Percentiles rank a stretch among this genome's conserved stretches.
phyloP scores from a whole-genome alignment of 2,113 vertebrate species.

The Notothenia coriiceps region DNA sequence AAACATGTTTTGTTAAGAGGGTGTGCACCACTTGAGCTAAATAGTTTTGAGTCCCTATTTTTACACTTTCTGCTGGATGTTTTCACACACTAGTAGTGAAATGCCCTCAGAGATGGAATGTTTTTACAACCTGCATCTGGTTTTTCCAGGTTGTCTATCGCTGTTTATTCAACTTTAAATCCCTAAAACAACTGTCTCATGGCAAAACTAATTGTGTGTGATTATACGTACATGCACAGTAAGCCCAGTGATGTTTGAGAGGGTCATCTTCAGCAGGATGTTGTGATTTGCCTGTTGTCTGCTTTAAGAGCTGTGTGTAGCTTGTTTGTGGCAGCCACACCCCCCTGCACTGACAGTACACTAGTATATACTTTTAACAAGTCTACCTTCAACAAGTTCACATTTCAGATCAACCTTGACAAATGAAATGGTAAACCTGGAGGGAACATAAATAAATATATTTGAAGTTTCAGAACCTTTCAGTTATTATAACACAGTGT shows the following conservation, averaged over 20 bases:
- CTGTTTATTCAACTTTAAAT: background rate
- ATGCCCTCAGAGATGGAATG: background rate
- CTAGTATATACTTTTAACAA: no score
- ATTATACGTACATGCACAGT: background rate
- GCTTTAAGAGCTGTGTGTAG: background rate
- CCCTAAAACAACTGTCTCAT: background rate
- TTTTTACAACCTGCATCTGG: background rate
- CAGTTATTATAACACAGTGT: background rate
- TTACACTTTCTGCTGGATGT: background rate
- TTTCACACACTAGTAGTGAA: background rate
- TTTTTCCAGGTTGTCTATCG: background rate
- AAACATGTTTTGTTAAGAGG: no score
- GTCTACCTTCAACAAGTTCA: no score
- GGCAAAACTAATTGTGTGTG: no score
- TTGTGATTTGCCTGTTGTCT: background rate
- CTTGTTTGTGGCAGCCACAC: no score
- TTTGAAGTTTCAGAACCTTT: background rate
- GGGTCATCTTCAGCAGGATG: background rate
- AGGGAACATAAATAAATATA: background rate
- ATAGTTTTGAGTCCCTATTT: no score
- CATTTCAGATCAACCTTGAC: no score
- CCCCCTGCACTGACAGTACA: no score
- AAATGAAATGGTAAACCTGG: background rate
- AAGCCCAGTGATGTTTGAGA: background rate
- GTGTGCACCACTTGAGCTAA: background rate